Base-by-base conservation (phyloP, 2,888 invertebrate genomes). In the Prosapia bicincta region DNA sequence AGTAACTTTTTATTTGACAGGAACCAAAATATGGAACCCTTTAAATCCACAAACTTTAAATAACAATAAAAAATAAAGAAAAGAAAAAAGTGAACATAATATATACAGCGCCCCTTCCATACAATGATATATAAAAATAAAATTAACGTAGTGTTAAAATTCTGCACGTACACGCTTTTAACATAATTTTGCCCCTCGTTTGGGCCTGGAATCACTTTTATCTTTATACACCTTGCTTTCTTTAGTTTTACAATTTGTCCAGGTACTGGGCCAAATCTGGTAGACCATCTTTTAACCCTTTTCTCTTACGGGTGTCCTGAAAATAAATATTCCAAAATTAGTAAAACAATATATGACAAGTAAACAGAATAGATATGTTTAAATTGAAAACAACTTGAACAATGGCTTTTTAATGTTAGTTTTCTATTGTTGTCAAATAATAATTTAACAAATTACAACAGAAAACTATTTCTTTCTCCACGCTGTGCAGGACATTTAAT, bases 261-360 rank as follows among this genome's bases (percentile, higher is more conserved):
- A 98, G 89, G 88, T 97, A 99, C 89, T 95, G 93, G 84, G 92
- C 87, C 84, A 99, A 89, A 85, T 96, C 95, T 83, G 99, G 99
- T 82, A 99, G 91, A 86, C 96, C 96, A 85, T 98, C 98, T 88
- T 98, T 99, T 85, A 99, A 90, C 87, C 99, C 99, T 91, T 99
- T 99, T 87, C 99, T 92, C 89, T 99, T 99, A 86, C 99, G 94
- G 82, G 96, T 98, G 76, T 97, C 97, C 90, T 92, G 88, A 69
- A 88, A 79, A 81, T 78, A 71, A 10, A 25, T 66, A 26, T 43
- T 24, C n/a, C 66, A 20, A 13, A 25, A 72, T 15, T 20, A 67
- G 67, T 10, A 20, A 30, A 30, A 30, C 9, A 30, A 6, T 30
- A 9, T 30, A 26, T 69, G 28, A 10, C 23, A 69, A 25, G 10